These are phyloP conservation scores for Ypsolopha sequella DNA, from an alignment of 2,888 invertebrate genomes.

Conservation along the genomic window DNA sequence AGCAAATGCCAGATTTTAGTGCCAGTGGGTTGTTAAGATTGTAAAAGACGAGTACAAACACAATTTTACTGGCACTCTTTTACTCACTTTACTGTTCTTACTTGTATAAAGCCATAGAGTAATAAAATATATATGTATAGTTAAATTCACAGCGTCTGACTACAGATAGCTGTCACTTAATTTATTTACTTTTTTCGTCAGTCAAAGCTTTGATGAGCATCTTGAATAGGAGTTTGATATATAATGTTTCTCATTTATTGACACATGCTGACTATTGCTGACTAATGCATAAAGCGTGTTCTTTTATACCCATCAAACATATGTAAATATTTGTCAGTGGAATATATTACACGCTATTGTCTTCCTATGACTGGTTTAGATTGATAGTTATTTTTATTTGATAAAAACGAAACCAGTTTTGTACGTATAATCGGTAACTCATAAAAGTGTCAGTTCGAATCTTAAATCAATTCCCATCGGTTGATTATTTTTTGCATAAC, in stretches of 20 bases:
- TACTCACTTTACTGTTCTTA: too few species aligned
- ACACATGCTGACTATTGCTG: constrained; percentile 14
- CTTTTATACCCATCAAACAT: constrained; percentile 17
- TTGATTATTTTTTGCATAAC: constrained; percentile 8
- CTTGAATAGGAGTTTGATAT: constrained; percentile 2
- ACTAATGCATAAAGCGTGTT: constrained; percentile 28
- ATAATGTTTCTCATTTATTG: not conserved
- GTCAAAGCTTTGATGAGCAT: not conserved
- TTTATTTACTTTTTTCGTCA: constrained; percentile 1
- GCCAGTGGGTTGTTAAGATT: too few species aligned
- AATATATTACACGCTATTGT: constrained; percentile 26
- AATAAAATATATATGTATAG: too few species aligned
- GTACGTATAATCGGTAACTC: constrained; percentile 15
- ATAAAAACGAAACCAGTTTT: constrained; percentile 1
- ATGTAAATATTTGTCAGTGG: constrained; percentile 27
- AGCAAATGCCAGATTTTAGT: too few species aligned
- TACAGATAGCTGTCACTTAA: too few species aligned
- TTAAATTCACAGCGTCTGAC: too few species aligned
- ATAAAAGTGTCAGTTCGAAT: constrained; percentile 32
- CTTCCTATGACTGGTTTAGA: constrained; percentile 8
- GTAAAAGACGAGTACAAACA: too few species aligned
- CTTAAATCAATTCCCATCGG: constrained; percentile 29
- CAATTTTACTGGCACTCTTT: too few species aligned
- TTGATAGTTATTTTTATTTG: constrained; percentile 2
- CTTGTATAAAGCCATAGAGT: too few species aligned